Conservation (phyloP, 2,888 invertebrate species). For the Halictus quadricinctus region DNA sequence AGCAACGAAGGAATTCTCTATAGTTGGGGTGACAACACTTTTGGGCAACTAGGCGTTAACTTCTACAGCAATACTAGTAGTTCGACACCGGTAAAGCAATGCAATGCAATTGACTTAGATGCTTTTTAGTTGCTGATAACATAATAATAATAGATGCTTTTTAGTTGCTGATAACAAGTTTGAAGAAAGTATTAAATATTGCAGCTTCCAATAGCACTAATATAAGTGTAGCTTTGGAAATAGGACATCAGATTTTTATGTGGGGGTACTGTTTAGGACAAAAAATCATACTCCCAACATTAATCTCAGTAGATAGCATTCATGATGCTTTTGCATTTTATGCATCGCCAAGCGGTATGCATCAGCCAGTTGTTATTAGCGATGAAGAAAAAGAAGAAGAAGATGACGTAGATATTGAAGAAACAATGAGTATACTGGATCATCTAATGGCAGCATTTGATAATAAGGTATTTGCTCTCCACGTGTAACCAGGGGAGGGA, state of each 20-base stretch:
- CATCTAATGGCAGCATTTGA: conserved; percentile 85
- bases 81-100: conserved; percentile 78
- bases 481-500: neutral
- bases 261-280: conserved; percentile 86
- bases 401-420: neutral
- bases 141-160: neutral
- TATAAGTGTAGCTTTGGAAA: conserved; percentile 85
- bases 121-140: conserved; percentile 40
- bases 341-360: conserved; percentile 85
- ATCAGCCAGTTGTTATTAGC: conserved; percentile 81
- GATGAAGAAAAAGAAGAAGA: conserved; percentile 75
- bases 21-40: conserved; percentile 86
- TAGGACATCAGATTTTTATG: conserved; percentile 84
- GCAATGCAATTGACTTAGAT: neutral
- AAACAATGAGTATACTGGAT: conserved; percentile 75
- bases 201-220: conserved; percentile 85
- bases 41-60: conserved; percentile 85
- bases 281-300: conserved; percentile 80
- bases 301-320: conserved; percentile 83
- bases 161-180: conserved; percentile 61
- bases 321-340: conserved; percentile 86
- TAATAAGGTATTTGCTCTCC: conserved; percentile 82
- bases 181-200: conserved; percentile 84
- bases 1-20: conserved; percentile 85
- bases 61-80: conserved; percentile 84